These are phyloP conservation scores for Brachionus asplanchnoidis DNA, from an alignment of 1,140 invertebrate species.

Conservation along the genomic window DNA sequence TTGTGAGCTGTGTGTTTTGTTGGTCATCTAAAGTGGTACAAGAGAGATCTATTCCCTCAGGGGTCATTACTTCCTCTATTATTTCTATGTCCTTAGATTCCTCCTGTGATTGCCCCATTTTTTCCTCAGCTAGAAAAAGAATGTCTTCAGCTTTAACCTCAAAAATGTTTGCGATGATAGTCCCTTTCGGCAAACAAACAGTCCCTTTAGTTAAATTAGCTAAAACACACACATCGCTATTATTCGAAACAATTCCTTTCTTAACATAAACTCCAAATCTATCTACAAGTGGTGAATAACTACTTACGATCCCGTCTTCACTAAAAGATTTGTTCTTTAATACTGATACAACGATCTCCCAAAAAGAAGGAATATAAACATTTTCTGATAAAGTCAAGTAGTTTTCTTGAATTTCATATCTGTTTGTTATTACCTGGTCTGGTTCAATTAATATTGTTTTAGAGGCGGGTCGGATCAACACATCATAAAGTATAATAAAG, in stretches of 20 bases:
- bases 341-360: neutral
- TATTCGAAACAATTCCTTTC: neutral
- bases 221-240: neutral
- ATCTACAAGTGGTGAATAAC: neutral
- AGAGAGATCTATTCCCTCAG: neutral
- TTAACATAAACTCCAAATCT: neutral
- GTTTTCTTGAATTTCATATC: neutral
- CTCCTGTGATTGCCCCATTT: neutral
- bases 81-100: neutral
- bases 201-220: neutral
- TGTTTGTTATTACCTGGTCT: neutral
- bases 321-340: neutral
- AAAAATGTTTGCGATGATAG: neutral
- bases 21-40: neutral
- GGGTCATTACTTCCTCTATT: too few relatives aligned
- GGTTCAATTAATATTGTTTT: neutral
- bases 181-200: neutral
- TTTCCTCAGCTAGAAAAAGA: neutral
- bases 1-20: neutral
- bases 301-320: neutral
- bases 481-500: constrained; percentile 3
- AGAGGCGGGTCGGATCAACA: neutral
- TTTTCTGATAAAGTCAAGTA: neutral
- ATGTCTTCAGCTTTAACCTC: neutral
- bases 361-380: neutral